Evolutionary conservation across 2,113 vertebrate genomes (phyloP).

Genomic region (Leucosticte australis): DNA sequence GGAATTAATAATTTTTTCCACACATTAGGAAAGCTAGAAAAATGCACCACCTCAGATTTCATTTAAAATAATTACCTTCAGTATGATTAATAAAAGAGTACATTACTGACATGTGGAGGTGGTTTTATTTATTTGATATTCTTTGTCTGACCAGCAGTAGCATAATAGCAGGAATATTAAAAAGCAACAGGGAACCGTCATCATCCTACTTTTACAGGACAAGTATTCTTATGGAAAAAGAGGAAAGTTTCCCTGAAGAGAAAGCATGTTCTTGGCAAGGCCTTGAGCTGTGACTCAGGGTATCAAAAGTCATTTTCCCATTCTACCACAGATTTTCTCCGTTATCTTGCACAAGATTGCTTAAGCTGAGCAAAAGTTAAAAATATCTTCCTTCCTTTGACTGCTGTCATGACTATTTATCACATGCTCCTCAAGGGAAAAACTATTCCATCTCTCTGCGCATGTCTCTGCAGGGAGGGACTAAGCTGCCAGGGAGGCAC

Average conservation of each 20-base stretch:
- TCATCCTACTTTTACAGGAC: neutral
- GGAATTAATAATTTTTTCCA: neutral
- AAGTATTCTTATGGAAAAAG: neutral
- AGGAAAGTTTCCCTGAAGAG: neutral
- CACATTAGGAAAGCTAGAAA: neutral
- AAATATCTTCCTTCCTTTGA: slow-evolving; percentile 11
- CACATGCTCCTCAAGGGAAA: neutral
- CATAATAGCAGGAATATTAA: slow-evolving; percentile 3
- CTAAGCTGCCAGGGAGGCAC: neutral
- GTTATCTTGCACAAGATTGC: neutral
- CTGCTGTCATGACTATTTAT: neutral
- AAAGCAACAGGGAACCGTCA: neutral
- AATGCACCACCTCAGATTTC: neutral
- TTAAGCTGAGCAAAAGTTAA: neutral
- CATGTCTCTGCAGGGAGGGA: neutral
- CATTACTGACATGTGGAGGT: neutral
- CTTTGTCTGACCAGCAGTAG: slow-evolving; percentile 2
- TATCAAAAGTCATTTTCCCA: neutral
- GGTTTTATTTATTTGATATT: neutral
- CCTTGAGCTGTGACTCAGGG: neutral
- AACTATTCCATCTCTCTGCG: neutral
- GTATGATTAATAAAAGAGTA: neutral
- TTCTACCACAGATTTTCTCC: neutral
- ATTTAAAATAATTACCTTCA: slow-evolving; percentile 1
- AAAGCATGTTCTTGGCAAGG: neutral